Conservation (phyloP, 2,888 invertebrate genomes). For the Ecliptopera silaceata region DNA sequence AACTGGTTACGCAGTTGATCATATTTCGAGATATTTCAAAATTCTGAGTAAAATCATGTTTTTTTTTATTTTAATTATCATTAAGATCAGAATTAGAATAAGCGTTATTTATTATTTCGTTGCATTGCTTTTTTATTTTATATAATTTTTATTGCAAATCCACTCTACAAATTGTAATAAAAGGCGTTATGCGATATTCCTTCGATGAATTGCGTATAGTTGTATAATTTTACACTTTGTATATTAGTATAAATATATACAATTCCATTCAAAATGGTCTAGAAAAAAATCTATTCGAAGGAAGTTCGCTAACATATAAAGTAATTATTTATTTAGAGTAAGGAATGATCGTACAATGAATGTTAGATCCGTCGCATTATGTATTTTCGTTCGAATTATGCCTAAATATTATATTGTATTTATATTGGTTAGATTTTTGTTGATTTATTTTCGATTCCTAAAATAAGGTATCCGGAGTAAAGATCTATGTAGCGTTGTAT, state of each 20-base stretch:
- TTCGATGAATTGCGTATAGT: slow-evolving; percentile 37
- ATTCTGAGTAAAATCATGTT: slow-evolving; percentile 1
- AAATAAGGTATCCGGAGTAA: slow-evolving; percentile 45
- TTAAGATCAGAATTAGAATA: slow-evolving; percentile 22
- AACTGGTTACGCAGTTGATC: too few species aligned
- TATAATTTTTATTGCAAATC: slow-evolving; percentile 35
- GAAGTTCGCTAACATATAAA: slow-evolving; percentile 44
- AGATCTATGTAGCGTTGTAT: slow-evolving; percentile 46
- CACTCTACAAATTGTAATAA: slow-evolving; percentile 50
- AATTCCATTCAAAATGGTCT: slow-evolving; percentile 24
- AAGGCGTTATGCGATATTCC: slow-evolving; percentile 33
- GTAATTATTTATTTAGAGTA: slow-evolving; percentile 65
- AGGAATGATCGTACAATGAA: slow-evolving; percentile 51
- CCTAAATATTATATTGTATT: slow-evolving; percentile 9
- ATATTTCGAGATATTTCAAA: background rate
- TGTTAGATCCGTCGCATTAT: slow-evolving; percentile 25
- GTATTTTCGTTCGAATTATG: slow-evolving; percentile 13
- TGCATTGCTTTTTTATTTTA: slow-evolving; percentile 26
- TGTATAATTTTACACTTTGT: slow-evolving; percentile 26
- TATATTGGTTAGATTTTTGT: slow-evolving; percentile 10
- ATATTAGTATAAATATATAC: slow-evolving; percentile 24
- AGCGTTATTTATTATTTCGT: slow-evolving; percentile 35
- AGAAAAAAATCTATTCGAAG: slow-evolving; percentile 43
- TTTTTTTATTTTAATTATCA: slow-evolving; percentile 19
- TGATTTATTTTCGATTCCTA: slow-evolving; percentile 30